Conservation (phyloP, 2,888 invertebrate species). For the Gymnocheta viridis region DNA sequence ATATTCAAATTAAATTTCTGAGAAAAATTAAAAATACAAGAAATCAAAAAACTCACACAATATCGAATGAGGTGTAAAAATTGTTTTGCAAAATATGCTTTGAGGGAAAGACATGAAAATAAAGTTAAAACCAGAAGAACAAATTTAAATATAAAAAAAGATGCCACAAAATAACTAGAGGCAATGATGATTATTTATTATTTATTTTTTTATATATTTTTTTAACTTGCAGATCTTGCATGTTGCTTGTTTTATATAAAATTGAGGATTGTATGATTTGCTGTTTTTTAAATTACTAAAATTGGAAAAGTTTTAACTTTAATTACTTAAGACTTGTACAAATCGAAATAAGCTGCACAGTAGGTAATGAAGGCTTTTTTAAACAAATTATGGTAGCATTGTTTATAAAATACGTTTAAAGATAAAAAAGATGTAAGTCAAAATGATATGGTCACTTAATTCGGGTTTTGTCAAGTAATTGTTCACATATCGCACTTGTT, state of each 20-base stretch:
- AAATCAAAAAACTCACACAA: slow-evolving; percentile 18
- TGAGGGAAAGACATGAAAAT: slow-evolving; percentile 26
- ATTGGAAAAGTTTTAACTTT: not conserved
- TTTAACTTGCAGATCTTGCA: not conserved
- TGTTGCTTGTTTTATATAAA: not conserved
- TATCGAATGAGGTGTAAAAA: slow-evolving; percentile 55
- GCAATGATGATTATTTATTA: slow-evolving; percentile 38
- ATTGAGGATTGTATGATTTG: not conserved
- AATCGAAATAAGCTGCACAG: not conserved
- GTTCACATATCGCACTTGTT: too few species aligned
- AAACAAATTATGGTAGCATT: too few species aligned
- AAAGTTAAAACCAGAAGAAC: slow-evolving; percentile 21
- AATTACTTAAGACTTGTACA: not conserved
- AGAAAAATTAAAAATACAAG: not conserved
- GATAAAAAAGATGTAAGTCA: too few species aligned
- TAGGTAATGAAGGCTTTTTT: not conserved
- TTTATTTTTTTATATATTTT: not conserved
- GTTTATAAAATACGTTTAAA: too few species aligned
- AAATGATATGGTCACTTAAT: too few species aligned
- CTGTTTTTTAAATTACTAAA: not conserved
- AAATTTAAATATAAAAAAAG: slow-evolving; percentile 39
- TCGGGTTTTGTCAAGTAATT: too few species aligned
- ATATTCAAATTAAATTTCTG: slow-evolving; percentile 32
- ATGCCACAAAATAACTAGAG: slow-evolving; percentile 42
- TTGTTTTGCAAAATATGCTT: slow-evolving; percentile 53